Evolutionary conservation across 1,140 invertebrate genomes (phyloP).

Genomic region (Aleiodes sp.): DNA sequence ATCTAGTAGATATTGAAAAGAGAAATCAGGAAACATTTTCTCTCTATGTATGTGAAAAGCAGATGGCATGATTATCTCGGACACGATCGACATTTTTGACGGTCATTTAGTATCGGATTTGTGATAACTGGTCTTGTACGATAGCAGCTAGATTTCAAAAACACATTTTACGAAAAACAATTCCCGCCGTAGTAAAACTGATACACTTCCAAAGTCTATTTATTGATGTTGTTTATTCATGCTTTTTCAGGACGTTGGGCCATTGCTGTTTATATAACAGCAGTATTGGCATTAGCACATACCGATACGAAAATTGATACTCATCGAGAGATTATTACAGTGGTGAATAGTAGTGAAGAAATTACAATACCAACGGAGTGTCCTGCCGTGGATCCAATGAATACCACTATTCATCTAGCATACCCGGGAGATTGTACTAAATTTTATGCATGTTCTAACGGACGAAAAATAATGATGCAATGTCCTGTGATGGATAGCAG

Average conservation of each 20-base stretch:
- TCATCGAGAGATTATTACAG: not conserved
- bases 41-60: too few species aligned
- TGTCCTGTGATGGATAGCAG: constrained; percentile 53
- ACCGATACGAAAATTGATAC: not conserved
- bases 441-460: constrained; percentile 68
- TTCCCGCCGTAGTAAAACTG: too few species aligned
- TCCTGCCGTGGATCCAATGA: constrained; percentile 20
- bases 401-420: constrained; percentile 53
- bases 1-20: too few species aligned
- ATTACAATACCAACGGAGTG: constrained; percentile 31
- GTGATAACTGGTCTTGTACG: too few species aligned
- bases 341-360: not conserved
- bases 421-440: constrained; percentile 64
- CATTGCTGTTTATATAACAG: not conserved
- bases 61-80: too few species aligned
- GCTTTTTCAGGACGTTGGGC: not conserved
- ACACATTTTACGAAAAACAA: too few species aligned
- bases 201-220: not conserved
- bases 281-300: not conserved
- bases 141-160: too few species aligned
- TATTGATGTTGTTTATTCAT: not conserved
- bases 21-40: too few species aligned
- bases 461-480: constrained; percentile 58
- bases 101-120: too few species aligned
- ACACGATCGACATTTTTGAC: too few species aligned